Conservation (phyloP, 2,888 invertebrate genomes). For the Chymomyza amoena region DNA sequence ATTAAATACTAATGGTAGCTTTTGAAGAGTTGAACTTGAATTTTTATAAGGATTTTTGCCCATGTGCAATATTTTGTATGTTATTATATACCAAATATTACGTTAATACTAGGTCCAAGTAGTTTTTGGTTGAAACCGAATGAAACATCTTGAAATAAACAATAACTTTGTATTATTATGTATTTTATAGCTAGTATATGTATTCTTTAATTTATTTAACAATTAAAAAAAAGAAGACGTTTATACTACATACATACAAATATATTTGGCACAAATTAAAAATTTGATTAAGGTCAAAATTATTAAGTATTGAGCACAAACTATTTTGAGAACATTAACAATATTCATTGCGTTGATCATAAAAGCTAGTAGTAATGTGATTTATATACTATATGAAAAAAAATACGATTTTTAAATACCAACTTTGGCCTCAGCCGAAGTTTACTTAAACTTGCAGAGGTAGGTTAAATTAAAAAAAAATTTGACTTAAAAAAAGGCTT, state of each 20-base stretch:
- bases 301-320: not conserved
- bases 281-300: not conserved
- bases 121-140: constrained; percentile 19
- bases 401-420: too few species aligned
- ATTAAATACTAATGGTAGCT: constrained; percentile 32
- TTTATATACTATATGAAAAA: too few species aligned
- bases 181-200: not conserved
- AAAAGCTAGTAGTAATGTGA: too few species aligned
- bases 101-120: constrained; percentile 33
- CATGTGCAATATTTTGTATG: constrained; percentile 23
- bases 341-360: not conserved
- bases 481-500: too few species aligned
- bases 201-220: not conserved
- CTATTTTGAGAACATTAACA: not conserved
- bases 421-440: not conserved
- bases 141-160: constrained; percentile 1
- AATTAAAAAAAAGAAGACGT: not conserved
- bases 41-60: constrained; percentile 9
- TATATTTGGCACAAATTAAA: not conserved
- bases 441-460: not conserved
- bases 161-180: constrained; percentile 3
- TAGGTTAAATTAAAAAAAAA: too few species aligned
- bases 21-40: constrained; percentile 31
- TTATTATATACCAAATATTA: constrained; percentile 31
- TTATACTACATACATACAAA: not conserved